Evolutionary conservation across 37 sponge, comb jelly and placozoan genomes (phyloP), one percentile per base, ranked within the genome.

Genomic region (Lycopodina hypogea): DNA sequence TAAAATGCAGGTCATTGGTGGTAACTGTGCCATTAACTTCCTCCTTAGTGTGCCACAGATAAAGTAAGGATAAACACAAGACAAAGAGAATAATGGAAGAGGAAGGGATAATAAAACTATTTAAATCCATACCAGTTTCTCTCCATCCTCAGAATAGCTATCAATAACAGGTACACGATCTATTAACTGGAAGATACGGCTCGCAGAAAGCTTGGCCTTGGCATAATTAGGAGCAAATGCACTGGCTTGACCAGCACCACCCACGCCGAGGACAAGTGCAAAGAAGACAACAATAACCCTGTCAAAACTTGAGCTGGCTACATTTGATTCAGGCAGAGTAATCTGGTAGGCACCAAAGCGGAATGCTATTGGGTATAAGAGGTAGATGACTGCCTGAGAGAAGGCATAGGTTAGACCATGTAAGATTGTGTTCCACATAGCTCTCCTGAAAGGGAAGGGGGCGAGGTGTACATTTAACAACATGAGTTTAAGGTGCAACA

Each of bases 271-370:
- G 1, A 87, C 48, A 22, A 94, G 26, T 18, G 91, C 94, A 74
- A 68, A 18, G 42, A 94, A 84, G 17, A 90, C 88, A 18, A 74
- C 76, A 30, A 69, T 73, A 22, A 90, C 67, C 42, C 82, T 42
- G 42, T 52, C 3, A 41, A 82, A 90, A 30, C 1, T 12, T 0
- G 3, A 57, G 55, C 81, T 41, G 11, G 76, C 24, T 22, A 78
- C 0, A 63, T 71, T 61, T 53, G 66, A 75, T 2, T 52, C 1
- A 9, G 63, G 68, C 0, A 22, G 83, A 1, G 71, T 82, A 22
- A 94, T 82, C 1, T 59, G 92, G 53, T 78, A 90, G 41, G 92
- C 92, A 4, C 91, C 94, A 77, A 89, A 94, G 29, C 94, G 66
- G 69, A 90, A 94, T 26, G 69, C 67, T 34, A 85, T n/a, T 32